Evolutionary conservation across 2,888 invertebrate genomes (phyloP), one percentile per base, ranked within the genome.

Genomic region (Seira musarum): DNA sequence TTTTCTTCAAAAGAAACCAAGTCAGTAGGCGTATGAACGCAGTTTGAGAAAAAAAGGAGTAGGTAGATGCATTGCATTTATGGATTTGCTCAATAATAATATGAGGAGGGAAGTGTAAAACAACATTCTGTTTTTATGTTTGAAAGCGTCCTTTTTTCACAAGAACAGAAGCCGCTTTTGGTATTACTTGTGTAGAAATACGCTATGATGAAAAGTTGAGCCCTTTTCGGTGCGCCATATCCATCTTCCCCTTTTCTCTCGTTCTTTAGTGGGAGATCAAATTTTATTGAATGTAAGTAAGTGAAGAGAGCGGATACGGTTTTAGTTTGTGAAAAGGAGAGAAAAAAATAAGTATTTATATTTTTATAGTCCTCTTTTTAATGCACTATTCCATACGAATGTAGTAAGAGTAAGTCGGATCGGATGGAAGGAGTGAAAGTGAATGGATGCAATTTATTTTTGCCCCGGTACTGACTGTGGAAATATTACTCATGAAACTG

Each of bases 281-380:
- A 79, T 79, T 79, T 79, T 79, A 79, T 79, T 79, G 78, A 60
- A 49, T 63, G 78, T 67, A 72, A 67, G n/a, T n/a, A n/a, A n/a
- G n/a, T n/a, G n/a, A n/a, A n/a, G n/a, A n/a, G n/a, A n/a, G 66
- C 66, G 78, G 64, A 77, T 77, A 78, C 78, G 40, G 57, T 61
- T 71, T 67, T 57, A 40, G 40, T 69, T 77, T 35, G n/a, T 40
- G 3, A 6, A 3, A n/a, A 40, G 30, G 21, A 60, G 19, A 19
- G 3, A 13, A 60, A 60, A 69, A 46, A 15, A 61, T 63, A 40
- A 19, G 25, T 40, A 72, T 40, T 6, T 40, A 40, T 8, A 40
- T 8, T 8, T 40, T 8, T 40, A 40, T n/a, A 40, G 40, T 40
- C n/a, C n/a, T n/a, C n/a, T 40, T 40, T 8, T 40, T 40, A 40